Evolutionary conservation across 2,113 vertebrate genomes (phyloP), one percentile per base, ranked within the genome.

Genomic region (Corythoichthys haematopterus): DNA sequence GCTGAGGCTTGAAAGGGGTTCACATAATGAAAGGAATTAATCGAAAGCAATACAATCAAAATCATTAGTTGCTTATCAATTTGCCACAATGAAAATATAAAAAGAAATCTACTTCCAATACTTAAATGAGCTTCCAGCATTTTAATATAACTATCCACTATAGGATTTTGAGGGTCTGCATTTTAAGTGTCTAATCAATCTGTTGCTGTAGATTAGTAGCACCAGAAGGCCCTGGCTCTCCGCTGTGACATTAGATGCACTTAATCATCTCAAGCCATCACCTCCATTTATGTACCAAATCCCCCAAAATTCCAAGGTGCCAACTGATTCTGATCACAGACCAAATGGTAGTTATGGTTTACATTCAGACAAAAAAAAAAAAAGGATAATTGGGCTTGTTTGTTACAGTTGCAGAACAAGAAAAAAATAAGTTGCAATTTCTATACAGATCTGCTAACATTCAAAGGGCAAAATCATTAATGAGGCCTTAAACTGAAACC

Each of bases 261-360:
- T 77, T 72, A 74, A 81, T 70, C 66, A 5, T 68, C 83, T 86
- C 78, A 81, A 61, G 66, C 55, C 15, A 68, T 71, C 73, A 66
- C 16, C 20, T 43, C 16, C 16, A 61, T 6, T 33, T 20, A 14
- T 13, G 1, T 33, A 28, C 20, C 57, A 40, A 59, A 38, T 36
- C 36, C 36, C 6, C 14, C 6, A 20, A 45, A 35, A 35, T 10
- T 60, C 20, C 14, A 50, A 13, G 46, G 13, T 14, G 11, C 3
- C 13, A 48, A 48, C 46, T 13, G 3, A 48, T 48, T 48, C 12
- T 48, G 11, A 48, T 46, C 45, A 48, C 13, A 13, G 46, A 11
- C 45, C 11, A 48, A 11, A 48, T 48, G 10, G 46, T 14, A 48
- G 12, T 48, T 48, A 14, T 48, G 10, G 46, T 48, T 12, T 48